phyloP scores from a whole-genome alignment of 2,888 invertebrate genomes.

The Tiliacea aurago region DNA sequence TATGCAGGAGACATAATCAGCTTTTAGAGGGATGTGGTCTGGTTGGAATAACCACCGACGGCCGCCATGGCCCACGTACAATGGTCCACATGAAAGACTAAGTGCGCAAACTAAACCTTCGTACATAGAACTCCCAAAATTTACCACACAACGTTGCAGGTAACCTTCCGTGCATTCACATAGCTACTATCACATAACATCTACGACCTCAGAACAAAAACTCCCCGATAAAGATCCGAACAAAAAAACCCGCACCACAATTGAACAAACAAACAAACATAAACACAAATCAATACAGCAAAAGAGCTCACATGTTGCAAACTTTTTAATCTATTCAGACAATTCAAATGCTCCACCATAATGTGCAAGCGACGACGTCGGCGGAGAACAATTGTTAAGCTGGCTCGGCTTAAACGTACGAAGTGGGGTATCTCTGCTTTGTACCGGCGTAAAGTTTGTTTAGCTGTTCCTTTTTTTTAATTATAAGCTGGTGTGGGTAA shows the following conservation, averaged over 20 bases:
- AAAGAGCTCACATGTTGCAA: constrained; percentile 69
- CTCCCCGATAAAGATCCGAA: constrained; percentile 38
- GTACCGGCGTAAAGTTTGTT: constrained; percentile 57
- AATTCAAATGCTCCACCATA: constrained; percentile 79
- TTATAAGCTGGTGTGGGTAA: constrained; percentile 33
- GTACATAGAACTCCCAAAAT: too few relatives aligned
- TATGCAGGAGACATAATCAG: too few relatives aligned
- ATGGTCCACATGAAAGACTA: too few relatives aligned
- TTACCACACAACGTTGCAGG: too few relatives aligned
- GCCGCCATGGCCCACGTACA: too few relatives aligned
- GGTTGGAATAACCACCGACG: too few relatives aligned
- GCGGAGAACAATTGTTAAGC: constrained; percentile 79
- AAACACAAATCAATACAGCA: constrained; percentile 68
- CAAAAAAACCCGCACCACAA: constrained; percentile 42
- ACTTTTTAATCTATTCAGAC: constrained; percentile 80
- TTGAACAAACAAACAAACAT: constrained; percentile 60
- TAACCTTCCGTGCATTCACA: too few relatives aligned
- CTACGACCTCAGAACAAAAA: constrained; percentile 25
- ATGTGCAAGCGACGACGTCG: constrained; percentile 73
- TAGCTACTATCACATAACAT: not conserved
- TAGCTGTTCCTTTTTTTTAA: constrained; percentile 48
- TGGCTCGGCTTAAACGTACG: constrained; percentile 75
- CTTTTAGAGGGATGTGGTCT: too few relatives aligned
- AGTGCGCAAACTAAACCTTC: too few relatives aligned
- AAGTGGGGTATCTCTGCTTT: constrained; percentile 81